Base-by-base conservation (phyloP, 1,140 invertebrate species). In the Tetraneura akinire region DNA sequence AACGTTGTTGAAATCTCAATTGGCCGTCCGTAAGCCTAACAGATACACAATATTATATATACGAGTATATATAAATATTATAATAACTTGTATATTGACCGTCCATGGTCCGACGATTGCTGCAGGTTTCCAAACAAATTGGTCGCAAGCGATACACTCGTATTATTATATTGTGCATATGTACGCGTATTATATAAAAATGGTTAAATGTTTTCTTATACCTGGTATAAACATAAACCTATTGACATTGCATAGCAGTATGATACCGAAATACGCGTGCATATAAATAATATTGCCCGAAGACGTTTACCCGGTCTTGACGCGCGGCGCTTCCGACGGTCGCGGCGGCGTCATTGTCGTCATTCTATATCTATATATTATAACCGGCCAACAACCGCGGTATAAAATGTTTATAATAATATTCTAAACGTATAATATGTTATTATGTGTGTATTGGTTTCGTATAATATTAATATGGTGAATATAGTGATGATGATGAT, bases 271-370 rank as follows among this genome's bases (percentile, higher is more conserved):
- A n/a, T 62, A 62, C 60, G 29, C 37, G 5, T 13, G 3, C 21
- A 68, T 37, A 68, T 68, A 68, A 45, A 68, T 11, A 23, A 45
- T 45, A 45, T 14, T 21, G 66, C 66, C 37, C 14, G 37, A 37
- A 21, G 66, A 47, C 14, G 37, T 68, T 47, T 23, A 18, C 6
- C 23, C 21, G 37, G 21, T 13, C 6, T 5, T 3, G 62, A 68
- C 21, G 21, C 66, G 21, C 66, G 8, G 37, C 66, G 66, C 66
- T 68, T 68, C 66, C 66, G 37, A 23, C 37, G 57, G 16, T n/a
- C n/a, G n/a, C 57, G 57, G 16, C 11, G 64, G 18, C 32, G 16
- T 60, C 21, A n/a, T n/a, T n/a, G n/a, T 5, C 23, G 6, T 60
- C 3, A 10, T 57, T 14, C 60, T 62, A 29, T 62, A 62, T n/a